phyloP scores from a whole-genome alignment of 2,113 vertebrate genomes.

The Dicentrarchus labrax region DNA sequence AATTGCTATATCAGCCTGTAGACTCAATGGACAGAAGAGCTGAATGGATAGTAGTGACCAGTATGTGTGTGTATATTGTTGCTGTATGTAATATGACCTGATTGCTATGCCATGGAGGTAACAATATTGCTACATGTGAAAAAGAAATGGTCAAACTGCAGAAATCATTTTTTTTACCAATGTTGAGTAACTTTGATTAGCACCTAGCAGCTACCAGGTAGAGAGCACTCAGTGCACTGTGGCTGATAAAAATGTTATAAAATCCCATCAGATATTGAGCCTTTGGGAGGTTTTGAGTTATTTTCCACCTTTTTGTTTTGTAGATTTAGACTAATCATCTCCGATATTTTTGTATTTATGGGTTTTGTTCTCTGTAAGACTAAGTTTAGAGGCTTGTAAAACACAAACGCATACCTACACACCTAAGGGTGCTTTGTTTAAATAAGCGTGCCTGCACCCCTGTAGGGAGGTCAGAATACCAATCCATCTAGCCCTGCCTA shows the following conservation, averaged over 20 bases:
- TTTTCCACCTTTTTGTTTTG: not conserved
- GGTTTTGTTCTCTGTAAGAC: conserved; percentile 27
- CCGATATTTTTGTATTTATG: conserved; percentile 27
- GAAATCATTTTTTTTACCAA: no score
- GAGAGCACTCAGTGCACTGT: no score
- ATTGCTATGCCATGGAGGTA: no score
- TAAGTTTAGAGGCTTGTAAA: conserved; percentile 47
- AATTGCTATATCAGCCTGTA: no score
- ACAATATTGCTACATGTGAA: no score
- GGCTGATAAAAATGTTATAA: not conserved
- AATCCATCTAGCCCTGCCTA: conserved; percentile 84
- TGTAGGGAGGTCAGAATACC: conserved; percentile 78
- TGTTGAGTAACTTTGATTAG: no score
- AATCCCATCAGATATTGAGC: not conserved
- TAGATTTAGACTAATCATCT: not conserved
- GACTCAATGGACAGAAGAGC: no score
- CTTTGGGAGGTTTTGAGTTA: not conserved
- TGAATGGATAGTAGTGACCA: no score
- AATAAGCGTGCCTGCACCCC: conserved; percentile 83
- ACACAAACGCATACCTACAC: conserved; percentile 59
- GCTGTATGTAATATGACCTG: no score
- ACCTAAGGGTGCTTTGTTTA: conserved; percentile 87
- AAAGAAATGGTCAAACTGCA: no score
- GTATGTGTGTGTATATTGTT: no score
- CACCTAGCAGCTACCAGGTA: no score